Conservation (phyloP, 2,797 vertebrate species). For the Sphenopsis melanotis region DNA sequence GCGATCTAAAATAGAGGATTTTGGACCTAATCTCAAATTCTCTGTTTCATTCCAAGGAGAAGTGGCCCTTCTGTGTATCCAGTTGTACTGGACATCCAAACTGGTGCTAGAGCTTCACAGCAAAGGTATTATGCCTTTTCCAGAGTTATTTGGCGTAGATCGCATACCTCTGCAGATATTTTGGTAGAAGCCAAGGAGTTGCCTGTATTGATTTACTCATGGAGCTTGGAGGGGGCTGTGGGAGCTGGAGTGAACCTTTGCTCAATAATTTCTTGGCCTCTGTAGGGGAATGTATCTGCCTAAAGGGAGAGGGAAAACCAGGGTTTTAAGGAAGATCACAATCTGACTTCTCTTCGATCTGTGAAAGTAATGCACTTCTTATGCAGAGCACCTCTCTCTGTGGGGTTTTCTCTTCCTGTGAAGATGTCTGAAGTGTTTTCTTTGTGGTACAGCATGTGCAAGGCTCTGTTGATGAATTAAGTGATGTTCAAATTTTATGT, state of each 20-base stretch:
- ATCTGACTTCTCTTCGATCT: conserved; percentile 11
- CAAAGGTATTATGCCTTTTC: background rate
- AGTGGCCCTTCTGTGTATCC: background rate
- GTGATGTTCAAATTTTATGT: background rate
- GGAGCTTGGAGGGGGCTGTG: background rate
- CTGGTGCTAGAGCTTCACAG: background rate
- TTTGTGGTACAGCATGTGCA: background rate
- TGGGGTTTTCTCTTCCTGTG: background rate
- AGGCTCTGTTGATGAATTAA: background rate
- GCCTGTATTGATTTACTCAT: background rate
- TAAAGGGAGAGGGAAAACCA: background rate
- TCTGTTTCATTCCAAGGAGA: background rate
- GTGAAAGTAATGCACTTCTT: conserved; percentile 19
- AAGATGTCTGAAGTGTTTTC: background rate
- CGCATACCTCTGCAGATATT: background rate
- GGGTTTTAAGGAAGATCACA: conserved; percentile 34
- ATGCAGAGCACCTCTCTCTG: background rate
- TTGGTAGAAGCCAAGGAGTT: background rate
- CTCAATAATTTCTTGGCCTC: conserved; percentile 40
- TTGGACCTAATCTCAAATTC: background rate
- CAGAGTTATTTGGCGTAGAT: background rate
- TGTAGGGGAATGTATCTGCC: conserved; percentile 12
- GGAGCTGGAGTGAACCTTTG: background rate
- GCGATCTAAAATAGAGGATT: background rate
- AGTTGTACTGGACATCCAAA: background rate